Evolutionary conservation across 2,888 invertebrate species (phyloP), one percentile per base, ranked within the genome.

Genomic region (Oligia latruncula): DNA sequence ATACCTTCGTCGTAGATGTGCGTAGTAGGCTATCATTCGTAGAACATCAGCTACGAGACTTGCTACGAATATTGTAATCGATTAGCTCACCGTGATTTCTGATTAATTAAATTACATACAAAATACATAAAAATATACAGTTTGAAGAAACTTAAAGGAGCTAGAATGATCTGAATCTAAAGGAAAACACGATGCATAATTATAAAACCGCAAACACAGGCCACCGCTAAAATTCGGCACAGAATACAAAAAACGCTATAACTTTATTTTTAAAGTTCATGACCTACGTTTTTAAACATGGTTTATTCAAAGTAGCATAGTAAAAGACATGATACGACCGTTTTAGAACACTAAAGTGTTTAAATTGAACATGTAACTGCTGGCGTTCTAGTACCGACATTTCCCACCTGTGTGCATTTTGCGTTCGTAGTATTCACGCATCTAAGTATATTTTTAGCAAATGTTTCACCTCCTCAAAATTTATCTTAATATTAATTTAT

Each of bases 281-380:
- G 58, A 58, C 58, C 46, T 60, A 1, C 4, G 6, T n/a, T 17
- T 62, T 23, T 6, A 46, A 68, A 60, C n/a, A 40, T 20, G 11
- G 20, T 46, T n/a, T 71, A 13, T n/a, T 5, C 40, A 8, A 68
- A 55, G 5, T 43, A 70, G 52, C 49, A 23, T 49, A 40, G 11
- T 40, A 49, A 64, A 35, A 58, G 0, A 46, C 15, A n/a, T 35
- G 23, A 35, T 20, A 20, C n/a, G 35, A 13, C 35, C n/a, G 20
- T 46, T 65, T 17, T 35, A 49, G 40, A 64, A 71, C 20, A 46
- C 55, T 23, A 23, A 52, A 43, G 49, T 43, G 13, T 78, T 78
- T 43, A 78, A 79, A 78, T 46, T 71, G 15, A 46, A 79, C 64
- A 46, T 40, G 64, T 40, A 55, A 71, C 35, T 79, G 72, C 80